phyloP scores from a whole-genome alignment of 2,113 vertebrate genomes.

The Quiscalus mexicanus region DNA sequence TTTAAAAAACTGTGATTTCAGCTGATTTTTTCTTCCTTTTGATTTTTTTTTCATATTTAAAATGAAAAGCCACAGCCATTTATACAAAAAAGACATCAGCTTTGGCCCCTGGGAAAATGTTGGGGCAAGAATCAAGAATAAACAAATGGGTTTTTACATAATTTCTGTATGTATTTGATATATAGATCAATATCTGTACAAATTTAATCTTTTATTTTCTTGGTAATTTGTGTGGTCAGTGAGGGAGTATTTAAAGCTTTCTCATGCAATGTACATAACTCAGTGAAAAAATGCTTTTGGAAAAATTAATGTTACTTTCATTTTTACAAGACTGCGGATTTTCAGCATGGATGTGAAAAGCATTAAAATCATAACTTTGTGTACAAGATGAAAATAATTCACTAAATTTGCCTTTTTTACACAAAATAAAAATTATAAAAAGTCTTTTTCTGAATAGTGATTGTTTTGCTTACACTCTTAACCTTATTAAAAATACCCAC shows the following conservation, averaged over 20 bases:
- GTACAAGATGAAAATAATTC: constrained; percentile 91
- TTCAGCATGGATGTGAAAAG: constrained; percentile 97
- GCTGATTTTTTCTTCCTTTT: constrained; percentile 86
- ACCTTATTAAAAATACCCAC: neutral
- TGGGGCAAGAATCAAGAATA: constrained; percentile 78
- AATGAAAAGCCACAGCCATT: constrained; percentile 86
- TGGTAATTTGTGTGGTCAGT: constrained; percentile 89
- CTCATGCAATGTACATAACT: constrained; percentile 89
- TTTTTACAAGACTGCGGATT: constrained; percentile 85
- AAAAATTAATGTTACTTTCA: constrained; percentile 85
- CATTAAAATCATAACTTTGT: constrained; percentile 91
- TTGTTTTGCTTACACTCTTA: neutral
- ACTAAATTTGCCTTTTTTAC: constrained; percentile 94
- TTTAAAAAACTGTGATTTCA: constrained; percentile 91
- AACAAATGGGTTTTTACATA: constrained; percentile 90
- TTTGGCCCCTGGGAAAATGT: constrained; percentile 80
- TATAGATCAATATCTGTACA: constrained; percentile 88
- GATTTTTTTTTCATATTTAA: constrained; percentile 89
- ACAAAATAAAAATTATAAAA: constrained; percentile 90
- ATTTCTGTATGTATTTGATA: constrained; percentile 93
- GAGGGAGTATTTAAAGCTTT: constrained; percentile 85
- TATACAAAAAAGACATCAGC: constrained; percentile 79
- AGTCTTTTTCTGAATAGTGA: neutral
- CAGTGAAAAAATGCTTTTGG: constrained; percentile 80
- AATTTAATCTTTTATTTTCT: constrained; percentile 91